Evolutionary conservation across 2,797 vertebrate species (phyloP).

Genomic region (Oreortyx pictus): DNA sequence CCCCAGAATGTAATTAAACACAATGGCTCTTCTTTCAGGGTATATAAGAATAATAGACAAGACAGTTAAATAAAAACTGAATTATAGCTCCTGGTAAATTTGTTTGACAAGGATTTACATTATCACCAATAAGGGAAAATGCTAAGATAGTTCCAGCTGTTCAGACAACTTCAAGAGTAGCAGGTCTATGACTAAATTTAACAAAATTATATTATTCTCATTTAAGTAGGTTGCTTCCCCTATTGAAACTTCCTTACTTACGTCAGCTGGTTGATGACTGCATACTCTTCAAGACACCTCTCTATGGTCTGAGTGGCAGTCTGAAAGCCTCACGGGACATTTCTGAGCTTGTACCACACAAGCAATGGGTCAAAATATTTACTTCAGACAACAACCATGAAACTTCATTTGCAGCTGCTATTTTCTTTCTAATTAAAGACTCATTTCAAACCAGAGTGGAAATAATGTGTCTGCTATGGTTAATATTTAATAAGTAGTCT

Average conservation of each 20-base stretch:
- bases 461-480: conserved; percentile 62
- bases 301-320: conserved; percentile 25
- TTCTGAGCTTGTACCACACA: conserved; percentile 41
- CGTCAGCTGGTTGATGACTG: not conserved
- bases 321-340: conserved; percentile 1
- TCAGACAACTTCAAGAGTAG: not conserved
- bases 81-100: conserved; percentile 4
- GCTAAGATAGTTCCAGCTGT: not conserved
- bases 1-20: conserved; percentile 46
- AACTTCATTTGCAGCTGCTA: conserved; percentile 61
- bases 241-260: conserved; percentile 24
- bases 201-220: not conserved
- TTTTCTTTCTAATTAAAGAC: conserved; percentile 66
- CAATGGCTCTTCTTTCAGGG: conserved; percentile 28
- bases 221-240: not conserved
- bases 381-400: conserved; percentile 60
- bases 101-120: conserved; percentile 20
- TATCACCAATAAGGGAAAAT: not conserved
- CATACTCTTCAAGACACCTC: not conserved
- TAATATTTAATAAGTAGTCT: conserved; percentile 67
- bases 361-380: conserved; percentile 66
- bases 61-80: conserved; percentile 12
- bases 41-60: conserved; percentile 33
- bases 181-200: not conserved
- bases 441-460: conserved; percentile 67